A percentile compares a stretch with the other conserved stretches of the same genome.
phyloP scores from a whole-genome alignment of 2,113 vertebrate genomes.

The Mastomys coucha region DNA sequence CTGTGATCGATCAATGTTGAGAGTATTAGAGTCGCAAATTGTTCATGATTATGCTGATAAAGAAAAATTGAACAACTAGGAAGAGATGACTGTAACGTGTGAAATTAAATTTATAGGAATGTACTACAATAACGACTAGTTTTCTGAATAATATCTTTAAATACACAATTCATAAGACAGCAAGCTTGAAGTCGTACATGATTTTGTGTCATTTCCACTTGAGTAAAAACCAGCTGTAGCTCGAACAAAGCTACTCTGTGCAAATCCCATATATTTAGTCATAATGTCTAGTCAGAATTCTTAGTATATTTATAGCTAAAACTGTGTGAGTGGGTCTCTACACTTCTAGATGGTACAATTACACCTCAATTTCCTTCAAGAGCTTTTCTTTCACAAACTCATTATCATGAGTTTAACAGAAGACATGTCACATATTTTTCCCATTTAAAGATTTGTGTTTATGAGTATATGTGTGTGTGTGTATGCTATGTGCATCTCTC shows the following conservation, averaged over 20 bases:
- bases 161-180: constrained; percentile 12
- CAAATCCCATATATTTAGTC: constrained; percentile 2
- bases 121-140: not conserved
- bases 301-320: not conserved
- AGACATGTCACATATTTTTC: constrained; percentile 20
- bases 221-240: not conserved
- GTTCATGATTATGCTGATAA: constrained; percentile 18
- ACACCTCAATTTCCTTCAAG: not conserved
- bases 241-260: not conserved
- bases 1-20: not conserved
- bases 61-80: constrained; percentile 26
- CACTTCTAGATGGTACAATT: constrained; percentile 1
- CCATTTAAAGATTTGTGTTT: not conserved
- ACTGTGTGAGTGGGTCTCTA: not conserved
- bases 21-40: not conserved
- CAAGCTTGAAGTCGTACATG: not conserved
- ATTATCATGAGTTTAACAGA: not conserved
- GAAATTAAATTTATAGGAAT: constrained; percentile 45
- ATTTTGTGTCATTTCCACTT: constrained; percentile 19
- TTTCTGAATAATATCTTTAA: constrained; percentile 42
- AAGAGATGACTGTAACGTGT: constrained; percentile 41
- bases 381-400: not conserved
- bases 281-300: constrained; percentile 34
- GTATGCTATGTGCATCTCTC: not conserved
- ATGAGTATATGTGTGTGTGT: not conserved